phyloP scores from a whole-genome alignment of 2,113 vertebrate species.

The Catagonus wagneri region DNA sequence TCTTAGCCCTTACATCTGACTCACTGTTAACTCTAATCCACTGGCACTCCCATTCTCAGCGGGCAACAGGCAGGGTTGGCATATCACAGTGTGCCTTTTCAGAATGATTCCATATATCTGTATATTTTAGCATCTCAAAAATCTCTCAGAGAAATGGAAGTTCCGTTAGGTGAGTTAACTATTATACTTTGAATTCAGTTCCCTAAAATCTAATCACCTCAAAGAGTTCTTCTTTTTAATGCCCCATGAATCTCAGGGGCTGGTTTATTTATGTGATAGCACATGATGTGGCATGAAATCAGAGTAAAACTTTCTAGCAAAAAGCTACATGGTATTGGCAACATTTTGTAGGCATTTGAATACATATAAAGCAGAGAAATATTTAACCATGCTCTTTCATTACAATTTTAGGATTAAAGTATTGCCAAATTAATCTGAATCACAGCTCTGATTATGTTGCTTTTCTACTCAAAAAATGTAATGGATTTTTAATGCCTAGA shows the following conservation, averaged over 20 bases:
- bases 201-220: not conserved
- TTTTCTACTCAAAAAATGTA: not conserved
- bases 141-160: not conserved
- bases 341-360: not conserved
- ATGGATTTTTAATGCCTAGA: not conserved
- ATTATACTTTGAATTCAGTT: not conserved
- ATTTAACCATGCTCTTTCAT: not conserved
- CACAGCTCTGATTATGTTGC: not conserved
- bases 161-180: not conserved
- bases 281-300: not conserved
- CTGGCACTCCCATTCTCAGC: not conserved
- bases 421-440: not conserved
- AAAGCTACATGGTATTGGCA: not conserved
- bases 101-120: not conserved
- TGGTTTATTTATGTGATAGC: not conserved
- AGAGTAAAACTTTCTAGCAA: not conserved
- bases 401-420: not conserved
- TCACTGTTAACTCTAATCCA: not conserved
- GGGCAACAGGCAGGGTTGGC: not conserved
- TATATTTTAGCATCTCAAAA: not conserved
- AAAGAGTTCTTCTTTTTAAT: constrained; percentile 12
- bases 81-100: not conserved
- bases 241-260: not conserved
- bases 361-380: not conserved
- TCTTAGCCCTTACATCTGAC: not conserved